These are phyloP conservation scores for Peromyscus melanophrys DNA, from an alignment of 2,797 vertebrate species.

Conservation along the genomic window DNA sequence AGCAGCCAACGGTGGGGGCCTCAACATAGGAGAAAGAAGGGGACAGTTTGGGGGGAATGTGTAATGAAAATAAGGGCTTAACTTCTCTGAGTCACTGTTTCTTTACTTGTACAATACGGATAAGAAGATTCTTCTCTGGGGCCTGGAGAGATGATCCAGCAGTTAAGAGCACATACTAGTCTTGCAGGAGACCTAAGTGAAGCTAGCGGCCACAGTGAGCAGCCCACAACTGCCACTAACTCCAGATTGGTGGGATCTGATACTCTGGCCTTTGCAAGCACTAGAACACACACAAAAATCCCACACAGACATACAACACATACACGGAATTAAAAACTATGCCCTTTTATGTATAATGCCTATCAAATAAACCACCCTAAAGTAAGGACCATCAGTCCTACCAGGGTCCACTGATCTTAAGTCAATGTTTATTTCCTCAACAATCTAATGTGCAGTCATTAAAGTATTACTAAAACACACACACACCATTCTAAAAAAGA, in stretches of 20 bases:
- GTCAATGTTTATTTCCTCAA: slow-evolving; percentile 7
- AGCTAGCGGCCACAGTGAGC: too few relatives aligned
- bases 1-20: not conserved
- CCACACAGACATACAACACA: not conserved
- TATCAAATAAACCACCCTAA: not conserved
- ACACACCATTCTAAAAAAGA: not conserved
- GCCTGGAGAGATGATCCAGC: not conserved
- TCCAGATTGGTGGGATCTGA: not conserved
- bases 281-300: not conserved
- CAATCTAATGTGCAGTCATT: not conserved
- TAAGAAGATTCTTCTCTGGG: not conserved
- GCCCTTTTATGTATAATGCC: not conserved
- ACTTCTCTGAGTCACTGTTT: not conserved
- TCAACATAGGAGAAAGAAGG: not conserved
- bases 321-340: not conserved
- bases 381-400: not conserved
- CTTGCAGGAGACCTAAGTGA: not conserved
- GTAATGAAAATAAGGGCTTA: not conserved
- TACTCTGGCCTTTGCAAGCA: not conserved
- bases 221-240: not conserved
- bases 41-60: not conserved
- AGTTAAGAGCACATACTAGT: not conserved
- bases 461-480: not conserved
- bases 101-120: not conserved
- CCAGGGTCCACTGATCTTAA: not conserved